Conservation (phyloP, 2,888 invertebrate species). For the Rotaria socialis region DNA sequence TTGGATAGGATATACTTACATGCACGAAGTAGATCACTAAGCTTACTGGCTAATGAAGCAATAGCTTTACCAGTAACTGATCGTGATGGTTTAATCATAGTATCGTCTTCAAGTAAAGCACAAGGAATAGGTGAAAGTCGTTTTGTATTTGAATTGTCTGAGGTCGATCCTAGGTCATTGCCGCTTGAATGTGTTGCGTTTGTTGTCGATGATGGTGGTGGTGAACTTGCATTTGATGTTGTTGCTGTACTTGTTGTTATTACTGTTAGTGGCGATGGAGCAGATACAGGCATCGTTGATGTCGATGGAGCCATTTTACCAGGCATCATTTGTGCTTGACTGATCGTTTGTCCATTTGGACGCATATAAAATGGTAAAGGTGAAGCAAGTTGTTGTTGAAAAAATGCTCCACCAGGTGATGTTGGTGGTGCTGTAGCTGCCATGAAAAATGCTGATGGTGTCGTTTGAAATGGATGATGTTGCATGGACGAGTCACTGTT, state of each 20-base stretch:
- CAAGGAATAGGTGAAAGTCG: slow-evolving; percentile 4
- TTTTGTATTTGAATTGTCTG: background rate
- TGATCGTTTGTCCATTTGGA: background rate
- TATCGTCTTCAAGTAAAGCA: background rate
- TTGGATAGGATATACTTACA: background rate
- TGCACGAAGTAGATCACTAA: background rate
- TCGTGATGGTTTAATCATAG: background rate
- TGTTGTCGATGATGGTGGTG: background rate
- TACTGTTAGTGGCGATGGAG: background rate
- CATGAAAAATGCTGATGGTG: slow-evolving; percentile 15
- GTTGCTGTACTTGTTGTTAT: background rate
- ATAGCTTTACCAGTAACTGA: slow-evolving; percentile 2
- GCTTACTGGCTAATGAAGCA: background rate
- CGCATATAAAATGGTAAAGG: slow-evolving; percentile 14
- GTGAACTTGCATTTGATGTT: background rate
- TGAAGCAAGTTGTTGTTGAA: slow-evolving; percentile 23
- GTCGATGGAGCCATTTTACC: background rate
- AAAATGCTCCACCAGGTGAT: background rate
- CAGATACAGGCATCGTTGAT: background rate
- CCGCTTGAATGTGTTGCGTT: background rate
- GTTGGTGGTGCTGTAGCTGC: background rate
- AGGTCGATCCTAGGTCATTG: background rate
- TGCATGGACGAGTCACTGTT: background rate
- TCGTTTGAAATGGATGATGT: slow-evolving; percentile 21
- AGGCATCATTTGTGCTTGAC: background rate